Conservation (phyloP, 2,797 vertebrate genomes). For the Hyperoplus immaculatus region DNA sequence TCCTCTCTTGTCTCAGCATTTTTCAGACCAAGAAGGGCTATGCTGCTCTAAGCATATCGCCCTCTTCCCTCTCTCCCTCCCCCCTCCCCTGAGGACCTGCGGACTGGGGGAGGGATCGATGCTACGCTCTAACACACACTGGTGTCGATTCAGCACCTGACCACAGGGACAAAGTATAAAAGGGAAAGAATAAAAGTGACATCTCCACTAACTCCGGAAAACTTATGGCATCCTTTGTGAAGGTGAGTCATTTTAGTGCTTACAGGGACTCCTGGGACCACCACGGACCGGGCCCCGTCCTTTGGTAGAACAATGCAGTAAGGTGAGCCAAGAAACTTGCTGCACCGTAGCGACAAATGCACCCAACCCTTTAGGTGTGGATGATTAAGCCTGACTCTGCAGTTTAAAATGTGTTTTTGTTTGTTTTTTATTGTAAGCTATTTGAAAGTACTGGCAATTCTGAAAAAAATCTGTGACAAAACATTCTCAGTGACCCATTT, state of each 20-base stretch:
- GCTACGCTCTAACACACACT: slow-evolving; percentile 75
- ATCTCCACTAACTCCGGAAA: slow-evolving; percentile 66
- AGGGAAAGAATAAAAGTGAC: slow-evolving; percentile 60
- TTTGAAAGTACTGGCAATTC: not conserved
- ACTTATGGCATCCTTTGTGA: slow-evolving; percentile 74
- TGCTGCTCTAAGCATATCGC: slow-evolving; percentile 82
- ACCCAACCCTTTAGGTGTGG: not conserved
- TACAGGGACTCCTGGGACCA: slow-evolving; percentile 58
- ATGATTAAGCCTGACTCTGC: slow-evolving; percentile 10
- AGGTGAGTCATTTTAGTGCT: slow-evolving; percentile 76
- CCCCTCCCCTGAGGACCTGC: slow-evolving; percentile 54
- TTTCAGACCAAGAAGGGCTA: slow-evolving; percentile 67
- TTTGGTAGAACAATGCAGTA: slow-evolving; percentile 54
- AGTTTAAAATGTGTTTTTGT: not conserved
- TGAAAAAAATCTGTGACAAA: too few relatives aligned
- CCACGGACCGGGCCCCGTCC: slow-evolving; percentile 27
- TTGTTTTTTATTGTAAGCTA: not conserved
- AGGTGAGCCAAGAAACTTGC: slow-evolving; percentile 7
- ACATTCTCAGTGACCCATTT: too few relatives aligned
- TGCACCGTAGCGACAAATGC: slow-evolving; percentile 26
- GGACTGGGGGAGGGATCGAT: slow-evolving; percentile 77
- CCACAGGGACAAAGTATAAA: slow-evolving; percentile 57
- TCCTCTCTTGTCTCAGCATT: slow-evolving; percentile 81
- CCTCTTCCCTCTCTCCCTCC: slow-evolving; percentile 33
- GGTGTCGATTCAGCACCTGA: slow-evolving; percentile 84